Evolutionary conservation across 2,113 vertebrate genomes (phyloP), one percentile per base, ranked within the genome.

Genomic region (Actenoides lindsayi): DNA sequence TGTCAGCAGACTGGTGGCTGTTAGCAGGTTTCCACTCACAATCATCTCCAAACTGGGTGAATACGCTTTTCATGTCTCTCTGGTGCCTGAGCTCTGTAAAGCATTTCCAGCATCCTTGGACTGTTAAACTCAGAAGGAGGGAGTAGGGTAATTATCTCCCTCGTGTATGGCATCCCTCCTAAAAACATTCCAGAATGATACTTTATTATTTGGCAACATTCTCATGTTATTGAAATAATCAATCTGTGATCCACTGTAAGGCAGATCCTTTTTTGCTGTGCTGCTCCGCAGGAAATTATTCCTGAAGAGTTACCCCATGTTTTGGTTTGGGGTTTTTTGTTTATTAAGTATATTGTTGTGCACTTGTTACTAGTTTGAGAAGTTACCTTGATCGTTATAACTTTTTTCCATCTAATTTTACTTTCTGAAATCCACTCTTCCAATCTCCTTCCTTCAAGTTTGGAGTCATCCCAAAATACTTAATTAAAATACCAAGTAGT

Each of bases 251-350:
- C 30, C 17, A 13, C 21, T 60, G 23, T 71, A 54, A 84, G 16
- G 11, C 35, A 48, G 67, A 64, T 75, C 10, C 50, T 14, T 51
- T 8, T 76, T 83, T 68, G 30, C 37, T 77, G 0, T 74, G 13
- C 21, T 42, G 39, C 50, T 86, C 7, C 13, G 7, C 41, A 48
- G 18, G 41, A 6, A 53, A 8, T 69, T 76, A 67, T 37, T 88
- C 20, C 39, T 86, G 54, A 35, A 73, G 30, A 69, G 9, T 1
- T 71, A n/a, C 35, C 33, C 37, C 12, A 10, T 50, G 44, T 54
- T 41, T 37, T 13, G 13, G 2, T 5, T 15, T 5, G 37, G 10
- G 0, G 4, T 2, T 25, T n/a, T 25, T 33, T 56, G 15, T 51
- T 39, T 50, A 48, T 18, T 13, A 48, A 65, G 20, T 56, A 1